These are phyloP conservation scores for Monomorium pharaonis DNA, from an alignment of 1,140 invertebrate genomes.

Conservation along the genomic window DNA sequence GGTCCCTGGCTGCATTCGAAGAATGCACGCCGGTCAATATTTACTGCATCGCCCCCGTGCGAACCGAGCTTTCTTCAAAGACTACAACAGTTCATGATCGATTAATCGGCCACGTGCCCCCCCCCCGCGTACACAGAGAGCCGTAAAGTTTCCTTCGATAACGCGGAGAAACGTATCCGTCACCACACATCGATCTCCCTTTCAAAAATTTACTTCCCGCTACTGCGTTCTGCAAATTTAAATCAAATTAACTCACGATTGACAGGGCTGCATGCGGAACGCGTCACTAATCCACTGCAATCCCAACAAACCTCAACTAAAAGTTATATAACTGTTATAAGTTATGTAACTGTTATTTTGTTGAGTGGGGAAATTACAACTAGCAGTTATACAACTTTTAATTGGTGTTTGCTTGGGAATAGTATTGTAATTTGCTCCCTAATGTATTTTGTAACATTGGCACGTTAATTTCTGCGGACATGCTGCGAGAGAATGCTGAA, in stretches of 20 bases:
- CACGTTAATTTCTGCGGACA: too few species aligned
- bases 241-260: background rate
- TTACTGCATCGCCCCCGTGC: background rate
- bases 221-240: background rate
- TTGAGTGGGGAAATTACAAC: too few species aligned
- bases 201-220: background rate
- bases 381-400: too few species aligned
- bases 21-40: slow-evolving; percentile 41
- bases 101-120: slow-evolving; percentile 3
- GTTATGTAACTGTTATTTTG: too few species aligned
- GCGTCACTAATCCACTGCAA: background rate
- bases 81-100: slow-evolving; percentile 17
- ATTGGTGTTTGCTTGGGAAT: too few species aligned
- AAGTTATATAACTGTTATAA: too few species aligned
- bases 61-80: slow-evolving; percentile 20
- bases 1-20: slow-evolving; percentile 6
- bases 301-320: too few species aligned
- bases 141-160: background rate
- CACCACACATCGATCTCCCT: background rate
- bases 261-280: background rate
- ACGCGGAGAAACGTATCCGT: background rate
- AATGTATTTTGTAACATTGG: too few species aligned
- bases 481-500: background rate
- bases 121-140: slow-evolving; percentile 20
- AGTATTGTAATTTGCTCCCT: too few species aligned